phyloP scores from a whole-genome alignment of 2,888 invertebrate species.

The Rosalia funebris region DNA sequence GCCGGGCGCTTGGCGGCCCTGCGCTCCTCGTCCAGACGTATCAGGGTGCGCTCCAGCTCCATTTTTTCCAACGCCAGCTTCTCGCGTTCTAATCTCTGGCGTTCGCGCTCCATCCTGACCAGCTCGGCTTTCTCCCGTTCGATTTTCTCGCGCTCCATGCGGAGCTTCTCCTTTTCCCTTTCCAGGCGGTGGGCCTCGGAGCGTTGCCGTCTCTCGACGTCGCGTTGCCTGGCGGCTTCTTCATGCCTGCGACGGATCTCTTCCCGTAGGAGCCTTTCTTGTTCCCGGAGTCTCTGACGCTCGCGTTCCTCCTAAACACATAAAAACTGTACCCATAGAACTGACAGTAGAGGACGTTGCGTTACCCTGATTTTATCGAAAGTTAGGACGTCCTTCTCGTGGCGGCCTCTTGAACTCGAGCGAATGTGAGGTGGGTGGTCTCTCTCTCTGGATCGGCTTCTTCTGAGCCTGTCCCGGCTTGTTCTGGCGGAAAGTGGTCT shows the following conservation, averaged over 20 bases:
- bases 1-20: conserved; percentile 68
- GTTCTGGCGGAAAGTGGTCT: conserved; percentile 10
- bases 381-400: conserved; percentile 72
- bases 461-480: conserved; percentile 30
- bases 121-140: conserved; percentile 90
- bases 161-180: conserved; percentile 82
- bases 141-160: conserved; percentile 85
- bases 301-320: conserved; percentile 75
- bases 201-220: conserved; percentile 78
- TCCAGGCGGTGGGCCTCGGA: conserved; percentile 86
- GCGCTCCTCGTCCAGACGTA: conserved; percentile 72
- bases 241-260: conserved; percentile 84
- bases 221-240: conserved; percentile 80
- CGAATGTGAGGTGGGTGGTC: conserved; percentile 28
- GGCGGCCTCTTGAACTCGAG: conserved; percentile 39
- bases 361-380: conserved; percentile 82
- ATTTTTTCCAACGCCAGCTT: conserved; percentile 76
- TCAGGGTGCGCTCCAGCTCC: conserved; percentile 83
- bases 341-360: background rate
- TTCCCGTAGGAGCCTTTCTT: conserved; percentile 80
- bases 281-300: conserved; percentile 77
- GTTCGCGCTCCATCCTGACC: conserved; percentile 83
- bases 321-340: background rate
- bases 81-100: conserved; percentile 75
- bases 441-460: conserved; percentile 39